phyloP scores from a whole-genome alignment of 2,797 vertebrate species.

The Cacajao melanocephalus region DNA sequence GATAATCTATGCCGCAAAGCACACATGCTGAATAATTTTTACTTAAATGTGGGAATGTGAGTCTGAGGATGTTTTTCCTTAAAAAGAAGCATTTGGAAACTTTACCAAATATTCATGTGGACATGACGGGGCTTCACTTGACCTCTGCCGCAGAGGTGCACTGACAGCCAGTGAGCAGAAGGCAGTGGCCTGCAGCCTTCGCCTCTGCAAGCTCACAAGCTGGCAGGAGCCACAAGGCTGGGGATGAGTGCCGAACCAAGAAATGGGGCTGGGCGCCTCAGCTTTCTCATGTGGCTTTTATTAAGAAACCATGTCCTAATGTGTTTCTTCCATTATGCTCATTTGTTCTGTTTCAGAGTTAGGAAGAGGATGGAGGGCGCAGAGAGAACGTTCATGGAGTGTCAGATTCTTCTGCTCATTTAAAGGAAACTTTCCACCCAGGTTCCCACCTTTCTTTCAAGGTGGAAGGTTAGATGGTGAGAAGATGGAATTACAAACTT shows the following conservation, averaged over 20 bases:
- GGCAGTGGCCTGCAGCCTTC: neutral
- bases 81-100: neutral
- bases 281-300: constrained; percentile 63
- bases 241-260: neutral
- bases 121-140: neutral
- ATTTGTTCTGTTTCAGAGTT: constrained; percentile 70
- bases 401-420: neutral
- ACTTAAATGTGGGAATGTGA: neutral
- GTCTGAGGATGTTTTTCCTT: constrained; percentile 20
- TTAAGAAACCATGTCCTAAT: constrained; percentile 49
- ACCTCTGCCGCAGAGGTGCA: neutral
- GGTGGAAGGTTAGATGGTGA: neutral
- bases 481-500: neutral
- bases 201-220: neutral
- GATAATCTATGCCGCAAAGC: neutral
- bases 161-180: neutral
- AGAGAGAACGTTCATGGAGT: neutral
- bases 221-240: neutral
- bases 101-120: neutral
- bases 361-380: neutral
- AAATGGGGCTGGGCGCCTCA: neutral
- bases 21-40: neutral
- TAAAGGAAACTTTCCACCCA: neutral
- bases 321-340: constrained; percentile 50
- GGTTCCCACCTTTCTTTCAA: neutral